phyloP scores from a whole-genome alignment of 2,113 vertebrate species.

The Dicaeum eximium region DNA sequence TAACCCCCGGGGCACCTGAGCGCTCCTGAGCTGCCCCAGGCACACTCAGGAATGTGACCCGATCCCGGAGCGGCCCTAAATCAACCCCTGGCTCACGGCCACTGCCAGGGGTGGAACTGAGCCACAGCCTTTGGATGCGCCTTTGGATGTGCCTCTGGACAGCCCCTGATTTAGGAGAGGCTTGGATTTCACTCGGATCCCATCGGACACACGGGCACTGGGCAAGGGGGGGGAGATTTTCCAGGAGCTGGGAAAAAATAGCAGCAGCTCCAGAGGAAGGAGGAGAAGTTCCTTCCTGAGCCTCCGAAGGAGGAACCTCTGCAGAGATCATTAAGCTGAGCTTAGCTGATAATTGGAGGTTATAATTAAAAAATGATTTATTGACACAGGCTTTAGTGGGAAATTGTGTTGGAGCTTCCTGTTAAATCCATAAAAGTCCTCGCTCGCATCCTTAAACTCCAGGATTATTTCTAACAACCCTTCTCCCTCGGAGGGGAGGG shows the following conservation, averaged over 20 bases:
- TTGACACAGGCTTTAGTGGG: constrained; percentile 48
- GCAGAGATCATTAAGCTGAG: constrained; percentile 27
- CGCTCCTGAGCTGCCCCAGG: not conserved
- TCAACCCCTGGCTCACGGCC: not conserved
- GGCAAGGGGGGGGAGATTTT: not conserved
- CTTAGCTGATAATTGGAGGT: constrained; percentile 49
- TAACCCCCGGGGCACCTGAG: not conserved
- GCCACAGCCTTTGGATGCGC: not conserved
- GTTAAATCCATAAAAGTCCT: constrained; percentile 7
- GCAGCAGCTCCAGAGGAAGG: not conserved
- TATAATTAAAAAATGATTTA: constrained; percentile 68
- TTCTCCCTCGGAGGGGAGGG: not conserved
- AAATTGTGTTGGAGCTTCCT: not conserved
- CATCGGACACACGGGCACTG: accelerated
- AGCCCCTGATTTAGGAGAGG: not conserved
- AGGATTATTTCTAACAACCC: not conserved
- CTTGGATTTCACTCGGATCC: not conserved
- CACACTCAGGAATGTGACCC: not conserved
- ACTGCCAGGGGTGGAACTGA: not conserved
- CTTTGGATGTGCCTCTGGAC: not conserved
- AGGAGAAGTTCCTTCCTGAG: not conserved
- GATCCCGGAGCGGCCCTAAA: not conserved
- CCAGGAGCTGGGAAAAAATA: not conserved
- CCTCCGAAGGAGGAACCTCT: not conserved
- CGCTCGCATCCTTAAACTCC: not conserved